Evolutionary conservation across 2,888 invertebrate genomes (phyloP).

Genomic region (Aquatica leii): DNA sequence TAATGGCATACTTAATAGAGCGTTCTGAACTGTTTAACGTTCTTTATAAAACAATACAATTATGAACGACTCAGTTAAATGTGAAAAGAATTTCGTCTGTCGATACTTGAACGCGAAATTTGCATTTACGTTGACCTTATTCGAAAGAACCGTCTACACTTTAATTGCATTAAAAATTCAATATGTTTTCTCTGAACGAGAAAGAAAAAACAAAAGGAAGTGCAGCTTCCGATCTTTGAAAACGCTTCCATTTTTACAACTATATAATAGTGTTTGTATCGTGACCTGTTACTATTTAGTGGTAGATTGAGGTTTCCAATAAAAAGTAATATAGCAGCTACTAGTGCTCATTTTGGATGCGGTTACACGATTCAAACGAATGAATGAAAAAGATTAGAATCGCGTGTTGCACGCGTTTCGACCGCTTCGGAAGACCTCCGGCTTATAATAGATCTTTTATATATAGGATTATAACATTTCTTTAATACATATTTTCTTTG

Average conservation of each 20-base stretch:
- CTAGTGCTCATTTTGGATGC: constrained; percentile 52
- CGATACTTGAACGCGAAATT: too few relatives aligned
- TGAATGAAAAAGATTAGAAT: constrained; percentile 49
- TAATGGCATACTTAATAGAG: too few relatives aligned
- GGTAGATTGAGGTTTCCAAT: constrained; percentile 37
- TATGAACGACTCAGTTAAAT: too few relatives aligned
- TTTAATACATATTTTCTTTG: constrained; percentile 3
- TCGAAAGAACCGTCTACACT: too few relatives aligned
- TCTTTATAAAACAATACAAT: too few relatives aligned
- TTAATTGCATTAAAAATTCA: too few relatives aligned
- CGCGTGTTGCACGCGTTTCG: constrained; percentile 47
- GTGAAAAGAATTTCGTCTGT: too few relatives aligned
- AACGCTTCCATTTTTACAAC: constrained; percentile 22
- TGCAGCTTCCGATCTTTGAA: constrained; percentile 22
- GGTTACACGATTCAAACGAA: constrained; percentile 50
- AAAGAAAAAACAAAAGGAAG: constrained; percentile 4
- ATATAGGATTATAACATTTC: constrained; percentile 20
- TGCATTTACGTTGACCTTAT: too few relatives aligned
- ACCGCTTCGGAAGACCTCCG: constrained; percentile 28
- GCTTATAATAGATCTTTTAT: constrained; percentile 13
- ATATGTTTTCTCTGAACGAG: neutral
- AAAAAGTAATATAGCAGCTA: constrained; percentile 46
- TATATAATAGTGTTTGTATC: constrained; percentile 34
- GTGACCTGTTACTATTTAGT: constrained; percentile 43
- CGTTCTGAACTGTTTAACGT: too few relatives aligned